Percentiles rank a stretch among this genome's conserved stretches.
Conservation (phyloP, 2,113 vertebrate species). For the Potamarius usumacintae region DNA sequence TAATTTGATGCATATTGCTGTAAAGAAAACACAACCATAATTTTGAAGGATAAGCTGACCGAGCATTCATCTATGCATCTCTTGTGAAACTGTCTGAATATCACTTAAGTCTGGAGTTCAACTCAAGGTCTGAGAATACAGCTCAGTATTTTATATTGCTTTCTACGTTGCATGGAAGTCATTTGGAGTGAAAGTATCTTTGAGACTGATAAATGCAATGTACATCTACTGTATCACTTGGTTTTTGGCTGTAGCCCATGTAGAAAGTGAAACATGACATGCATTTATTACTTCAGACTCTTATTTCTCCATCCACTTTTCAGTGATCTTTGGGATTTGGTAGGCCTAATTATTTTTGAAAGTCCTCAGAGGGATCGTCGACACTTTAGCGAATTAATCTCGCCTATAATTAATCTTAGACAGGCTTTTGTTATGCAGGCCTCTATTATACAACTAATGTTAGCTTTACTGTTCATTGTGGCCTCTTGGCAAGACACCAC, state of each 20-base stretch:
- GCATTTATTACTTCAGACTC: not conserved
- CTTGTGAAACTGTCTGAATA: too few species aligned
- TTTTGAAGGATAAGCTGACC: too few species aligned
- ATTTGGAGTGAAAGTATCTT: not conserved
- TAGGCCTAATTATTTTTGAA: conserved; percentile 30
- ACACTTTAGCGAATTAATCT: conserved; percentile 38
- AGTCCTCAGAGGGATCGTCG: conserved; percentile 18
- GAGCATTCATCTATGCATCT: too few species aligned
- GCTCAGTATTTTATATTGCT: too few species aligned
- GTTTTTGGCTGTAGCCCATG: too few species aligned
- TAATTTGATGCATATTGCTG: too few species aligned
- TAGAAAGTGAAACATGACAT: not conserved
- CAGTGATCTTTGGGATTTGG: conserved; percentile 14
- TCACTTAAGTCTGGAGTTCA: too few species aligned
- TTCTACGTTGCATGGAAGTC: not conserved
- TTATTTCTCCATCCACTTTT: not conserved
- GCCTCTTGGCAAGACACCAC: conserved; percentile 2
- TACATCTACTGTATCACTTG: not conserved
- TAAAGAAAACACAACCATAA: too few species aligned
- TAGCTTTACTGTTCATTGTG: conserved; percentile 26
- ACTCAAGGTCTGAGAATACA: not conserved
- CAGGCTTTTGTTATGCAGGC: conserved; percentile 26
- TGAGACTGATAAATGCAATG: not conserved
- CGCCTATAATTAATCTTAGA: conserved; percentile 33
- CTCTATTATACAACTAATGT: conserved; percentile 4